phyloP scores from a whole-genome alignment of 2,797 vertebrate species.

The Lagorchestes hirsutus region DNA sequence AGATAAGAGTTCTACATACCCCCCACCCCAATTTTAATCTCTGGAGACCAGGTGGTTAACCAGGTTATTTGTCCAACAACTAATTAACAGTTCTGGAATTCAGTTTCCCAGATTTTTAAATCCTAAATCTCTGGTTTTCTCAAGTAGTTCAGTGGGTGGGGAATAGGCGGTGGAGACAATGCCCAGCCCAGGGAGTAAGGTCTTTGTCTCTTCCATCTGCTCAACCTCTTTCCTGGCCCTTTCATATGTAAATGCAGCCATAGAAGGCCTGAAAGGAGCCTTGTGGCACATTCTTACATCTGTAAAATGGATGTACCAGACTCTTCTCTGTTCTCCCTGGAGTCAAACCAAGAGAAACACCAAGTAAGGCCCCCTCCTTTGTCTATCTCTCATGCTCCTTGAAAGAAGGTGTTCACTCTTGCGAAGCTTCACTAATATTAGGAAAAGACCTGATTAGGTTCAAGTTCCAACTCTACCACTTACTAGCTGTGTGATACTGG shows the following conservation, averaged over 20 bases:
- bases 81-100: background rate
- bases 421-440: background rate
- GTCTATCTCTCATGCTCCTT: conserved; percentile 22
- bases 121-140: background rate
- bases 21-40: background rate
- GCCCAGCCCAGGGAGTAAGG: background rate
- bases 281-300: conserved; percentile 3
- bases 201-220: background rate
- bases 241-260: background rate
- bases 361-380: background rate
- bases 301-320: background rate
- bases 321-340: background rate
- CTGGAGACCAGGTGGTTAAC: background rate
- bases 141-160: background rate
- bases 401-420: conserved; percentile 2
- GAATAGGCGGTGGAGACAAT: background rate
- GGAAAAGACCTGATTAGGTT: background rate
- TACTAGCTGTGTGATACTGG: conserved; percentile 2
- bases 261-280: background rate
- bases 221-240: background rate
- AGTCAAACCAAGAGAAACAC: background rate
- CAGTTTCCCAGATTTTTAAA: background rate
- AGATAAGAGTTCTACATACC: background rate
- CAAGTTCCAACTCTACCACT: background rate
- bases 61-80: background rate